Evolutionary conservation across 2,113 vertebrate genomes (phyloP), one percentile per base, ranked within the genome.

Genomic region (Scophthalmus maximus): DNA sequence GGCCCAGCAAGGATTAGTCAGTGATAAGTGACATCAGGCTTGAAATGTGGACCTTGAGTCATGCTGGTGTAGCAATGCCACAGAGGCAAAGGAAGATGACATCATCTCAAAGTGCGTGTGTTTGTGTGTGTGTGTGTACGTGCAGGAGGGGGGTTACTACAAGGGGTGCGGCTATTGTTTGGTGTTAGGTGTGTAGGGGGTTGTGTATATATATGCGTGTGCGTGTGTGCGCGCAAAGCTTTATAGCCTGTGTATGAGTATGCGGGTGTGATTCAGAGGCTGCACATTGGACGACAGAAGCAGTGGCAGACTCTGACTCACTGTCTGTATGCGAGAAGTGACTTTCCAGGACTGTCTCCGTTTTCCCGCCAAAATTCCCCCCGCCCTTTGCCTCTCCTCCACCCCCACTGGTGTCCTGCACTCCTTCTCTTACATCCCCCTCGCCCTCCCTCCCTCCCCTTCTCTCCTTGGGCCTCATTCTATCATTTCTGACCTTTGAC

Each of bases 301-400:
- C 75, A 85, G 79, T n/a, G n/a, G n/a, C 32, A 34, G 32, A 82
- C 86, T 81, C 64, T 91, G 89, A 92, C 78, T 91, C 89, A 91
- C 75, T 1, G 55, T 80, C 79, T 71, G 68, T 77, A 73, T 81
- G 68, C 15, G 20, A 47, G 29, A 78, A 72, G 64, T 84, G 81
- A 81, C 77, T 79, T 65, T 76, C 57, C 87, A 70, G 65, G 52
- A 69, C 80, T 17, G 73, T 82, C 82, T 79, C 63, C 1, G 12
- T 59, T 85, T 90, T 91, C 86, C 91, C 83, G 84, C 87, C 86
- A 87, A 89, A 87, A 84, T 50, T 53, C 9, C 50, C 42, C 51
- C 68, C 5, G 3, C 71, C 86, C 66, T 77, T 76, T 79, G 65
- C 46, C 76, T 66, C 61, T 42, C 65, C 73, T 27, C 69, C 55